Evolutionary conservation across 1,140 invertebrate genomes (phyloP).

Genomic region (Choristoneura fumiferana): DNA sequence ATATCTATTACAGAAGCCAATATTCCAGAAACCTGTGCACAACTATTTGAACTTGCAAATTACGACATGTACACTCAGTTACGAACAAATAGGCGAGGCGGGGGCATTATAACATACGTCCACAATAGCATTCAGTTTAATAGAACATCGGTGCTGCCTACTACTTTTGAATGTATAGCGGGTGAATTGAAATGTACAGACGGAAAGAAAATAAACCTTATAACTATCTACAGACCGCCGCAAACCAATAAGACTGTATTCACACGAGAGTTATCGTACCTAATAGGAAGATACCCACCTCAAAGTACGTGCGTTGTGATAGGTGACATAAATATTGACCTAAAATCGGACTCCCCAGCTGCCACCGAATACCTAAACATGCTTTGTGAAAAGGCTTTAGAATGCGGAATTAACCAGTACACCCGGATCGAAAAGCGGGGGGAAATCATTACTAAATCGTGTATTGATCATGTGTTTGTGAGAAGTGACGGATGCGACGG

Average conservation of each 20-base stretch:
- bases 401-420: slow-evolving; percentile 20
- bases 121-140: background rate
- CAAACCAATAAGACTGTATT: background rate
- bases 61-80: background rate
- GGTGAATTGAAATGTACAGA: background rate
- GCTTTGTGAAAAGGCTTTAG: slow-evolving; percentile 16
- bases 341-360: background rate
- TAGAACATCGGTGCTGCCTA: background rate
- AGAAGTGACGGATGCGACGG: background rate
- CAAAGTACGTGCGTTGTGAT: background rate
- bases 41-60: background rate
- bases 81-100: background rate
- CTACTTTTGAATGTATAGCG: background rate
- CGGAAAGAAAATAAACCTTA: background rate
- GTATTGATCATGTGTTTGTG: slow-evolving; percentile 24
- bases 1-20: background rate
- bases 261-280: background rate
- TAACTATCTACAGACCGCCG: background rate
- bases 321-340: slow-evolving; percentile 1
- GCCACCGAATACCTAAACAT: slow-evolving; percentile 10
- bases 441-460: slow-evolving; percentile 17
- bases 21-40: background rate
- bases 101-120: background rate
- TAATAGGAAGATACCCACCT: background rate
- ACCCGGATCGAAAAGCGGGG: slow-evolving; percentile 25